Percentiles rank a stretch among this genome's conserved stretches.
Evolutionary conservation across 2,113 vertebrate genomes (phyloP).

Genomic region (Bos taurus): ARS-UCD2.0 NC_037349.1:30025001-30025500

Average conservation of each 20-base stretch:
- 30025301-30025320: background rate
- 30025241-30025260: background rate
- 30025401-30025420: background rate
- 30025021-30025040: constrained; percentile 69
- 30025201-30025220: constrained; percentile 4
- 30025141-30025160: constrained; percentile 12
- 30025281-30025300: background rate
- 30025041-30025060: constrained; percentile 58
- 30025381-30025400: background rate
- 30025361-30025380: background rate
- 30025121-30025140: constrained; percentile 33
- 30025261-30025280: background rate
- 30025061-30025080: constrained; percentile 56
- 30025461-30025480: background rate
- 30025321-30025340: background rate
- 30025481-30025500: background rate
- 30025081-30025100: constrained; percentile 41
- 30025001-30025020: constrained; percentile 58
- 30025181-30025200: background rate
- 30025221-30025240: background rate
- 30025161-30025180: constrained; percentile 12
- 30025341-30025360: background rate
- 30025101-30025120: background rate
- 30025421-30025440: background rate
- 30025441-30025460: background rate